Percentiles rank a stretch among this genome's conserved stretches.
phyloP scores from a whole-genome alignment of 2,113 vertebrate genomes.

The Microtus oregoni region DNA sequence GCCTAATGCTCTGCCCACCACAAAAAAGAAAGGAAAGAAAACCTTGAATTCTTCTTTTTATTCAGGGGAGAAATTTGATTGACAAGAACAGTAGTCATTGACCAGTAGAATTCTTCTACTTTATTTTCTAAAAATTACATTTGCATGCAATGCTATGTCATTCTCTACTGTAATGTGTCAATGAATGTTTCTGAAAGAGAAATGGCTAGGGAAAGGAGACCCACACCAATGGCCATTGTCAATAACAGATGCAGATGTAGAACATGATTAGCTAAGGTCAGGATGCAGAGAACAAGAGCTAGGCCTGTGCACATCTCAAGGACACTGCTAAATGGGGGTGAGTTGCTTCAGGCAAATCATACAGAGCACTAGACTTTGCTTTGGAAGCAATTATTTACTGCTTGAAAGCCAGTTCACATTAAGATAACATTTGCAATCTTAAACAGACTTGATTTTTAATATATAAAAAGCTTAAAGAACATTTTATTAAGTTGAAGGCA shows the following conservation, averaged over 20 bases:
- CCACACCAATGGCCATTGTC: background rate
- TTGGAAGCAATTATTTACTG: conserved; percentile 54
- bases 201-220: background rate
- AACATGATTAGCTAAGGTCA: background rate
- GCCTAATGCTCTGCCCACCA: background rate
- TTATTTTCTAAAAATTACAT: conserved; percentile 44
- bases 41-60: background rate
- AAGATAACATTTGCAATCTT: conserved; percentile 33
- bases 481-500: conserved; percentile 44
- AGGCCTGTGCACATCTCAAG: background rate
- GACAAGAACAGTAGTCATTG: background rate
- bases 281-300: background rate
- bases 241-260: background rate
- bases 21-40: background rate
- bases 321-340: conserved; percentile 26
- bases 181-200: background rate
- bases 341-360: conserved; percentile 31
- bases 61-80: background rate
- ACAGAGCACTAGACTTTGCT: background rate
- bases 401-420: conserved; percentile 29
- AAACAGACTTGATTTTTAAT: conserved; percentile 26
- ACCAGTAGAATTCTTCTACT: background rate
- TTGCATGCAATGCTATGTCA: background rate
- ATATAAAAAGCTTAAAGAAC: background rate
- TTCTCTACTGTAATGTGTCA: conserved; percentile 8